Evolutionary conservation across 2,888 invertebrate species (phyloP), one percentile per base, ranked within the genome.

Genomic region (Drosophila prolongata): DNA sequence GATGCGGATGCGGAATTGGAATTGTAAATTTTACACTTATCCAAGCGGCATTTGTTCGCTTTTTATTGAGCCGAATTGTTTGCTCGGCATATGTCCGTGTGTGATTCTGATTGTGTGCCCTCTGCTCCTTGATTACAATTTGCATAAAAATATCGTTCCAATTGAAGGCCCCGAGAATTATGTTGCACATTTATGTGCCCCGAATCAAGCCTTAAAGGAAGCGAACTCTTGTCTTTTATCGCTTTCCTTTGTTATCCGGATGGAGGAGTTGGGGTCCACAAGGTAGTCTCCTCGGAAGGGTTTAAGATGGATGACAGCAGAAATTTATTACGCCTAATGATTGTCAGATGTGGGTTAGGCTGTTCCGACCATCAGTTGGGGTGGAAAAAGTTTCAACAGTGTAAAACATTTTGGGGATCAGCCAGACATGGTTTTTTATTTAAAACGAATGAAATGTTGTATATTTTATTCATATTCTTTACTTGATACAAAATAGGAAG

Each of bases 11-110:
- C 49, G 16, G 54, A 73, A 66, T 59, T 66, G 72, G 73, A 85
- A 87, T 85, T 85, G 84, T 84, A 87, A 85, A 87, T 85, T 87
- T 76, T 72, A 77, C 85, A 84, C 87, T 84, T 84, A 87, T 84
- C 87, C 78, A 76, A 71, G 38, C 42, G 74, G 72, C 79, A 81
- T 87, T 83, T 79, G 84, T 78, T 87, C 75, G 72, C 40, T 55
- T 84, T 87, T 83, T 83, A 83, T 83, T 83, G 84, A 73, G 57
- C 79, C 68, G 77, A 76, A 83, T 86, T 81, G 65, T 40, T 6
- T 30, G 87, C 65, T 47, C 61, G 69, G 67, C 85, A 81, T 81
- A 84, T 79, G 81, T 70, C 75, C 64, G 44, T 70, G 37, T 52
- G 75, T 58, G 60, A 37, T 50, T 47, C 71, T 49, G 60, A 47